Evolutionary conservation across 2,113 vertebrate genomes (phyloP).

Genomic region (Ivindomyrus marchei): DNA sequence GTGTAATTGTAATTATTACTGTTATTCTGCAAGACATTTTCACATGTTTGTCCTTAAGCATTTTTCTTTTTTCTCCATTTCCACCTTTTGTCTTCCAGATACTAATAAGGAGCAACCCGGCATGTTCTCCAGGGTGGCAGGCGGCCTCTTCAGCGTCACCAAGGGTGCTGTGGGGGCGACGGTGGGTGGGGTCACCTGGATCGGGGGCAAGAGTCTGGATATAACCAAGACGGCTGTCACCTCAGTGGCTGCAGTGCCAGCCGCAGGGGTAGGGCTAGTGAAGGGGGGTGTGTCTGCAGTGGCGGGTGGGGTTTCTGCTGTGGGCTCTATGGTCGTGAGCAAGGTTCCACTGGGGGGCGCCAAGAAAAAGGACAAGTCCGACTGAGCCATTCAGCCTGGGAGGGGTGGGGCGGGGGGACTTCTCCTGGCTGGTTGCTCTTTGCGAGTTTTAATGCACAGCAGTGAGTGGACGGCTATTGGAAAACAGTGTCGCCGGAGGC

Average conservation of each 20-base stretch:
- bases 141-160: constrained; percentile 85
- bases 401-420: neutral
- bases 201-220: constrained; percentile 88
- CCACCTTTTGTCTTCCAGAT: constrained; percentile 49
- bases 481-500: neutral
- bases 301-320: constrained; percentile 79
- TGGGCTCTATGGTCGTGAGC: constrained; percentile 84
- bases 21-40: neutral
- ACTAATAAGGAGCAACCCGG: constrained; percentile 79
- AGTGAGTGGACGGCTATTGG: neutral
- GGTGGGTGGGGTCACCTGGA: constrained; percentile 84
- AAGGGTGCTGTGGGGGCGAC: constrained; percentile 91
- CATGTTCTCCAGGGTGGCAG: constrained; percentile 83
- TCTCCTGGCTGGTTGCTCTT: neutral
- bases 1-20: neutral
- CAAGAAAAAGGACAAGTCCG: constrained; percentile 96
- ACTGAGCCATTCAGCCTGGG: constrained; percentile 55
- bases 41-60: neutral
- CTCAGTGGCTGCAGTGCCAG: constrained; percentile 82
- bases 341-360: constrained; percentile 81
- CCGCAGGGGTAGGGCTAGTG: constrained; percentile 81
- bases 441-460: neutral
- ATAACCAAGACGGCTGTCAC: constrained; percentile 86
- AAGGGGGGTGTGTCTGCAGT: constrained; percentile 84
- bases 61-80: constrained; percentile 16